Evolutionary conservation across 2,888 invertebrate genomes (phyloP), one percentile per base, ranked within the genome.

Genomic region (Philonicus albiceps): DNA sequence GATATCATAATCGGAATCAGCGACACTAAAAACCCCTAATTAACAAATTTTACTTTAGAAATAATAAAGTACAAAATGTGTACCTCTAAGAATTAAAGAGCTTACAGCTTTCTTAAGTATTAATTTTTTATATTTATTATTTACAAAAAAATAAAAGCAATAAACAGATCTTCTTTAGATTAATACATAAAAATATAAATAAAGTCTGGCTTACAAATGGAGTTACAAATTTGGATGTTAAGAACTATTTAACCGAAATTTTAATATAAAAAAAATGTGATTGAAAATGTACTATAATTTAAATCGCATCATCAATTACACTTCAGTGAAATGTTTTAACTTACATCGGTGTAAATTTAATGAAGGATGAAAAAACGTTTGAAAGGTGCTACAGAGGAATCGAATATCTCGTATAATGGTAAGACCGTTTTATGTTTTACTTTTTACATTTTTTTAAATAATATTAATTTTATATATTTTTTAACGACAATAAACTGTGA

Each of bases 351-450:
- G 22, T 19, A 80, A 37, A 80, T 49, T 80, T 80, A 22, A 53
- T 53, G n/a, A 80, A 80, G 11, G 5, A 80, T 80, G 80, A 80
- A 80, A 80, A 80, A 53, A 49, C 31, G 30, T 16, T 80, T 53
- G 49, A 80, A 27, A 27, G 19, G 13, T 43, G 40, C 40, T 30
- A 80, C 7, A 40, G 8, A 30, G 22, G 27, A 49, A 30, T 13
- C 22, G n/a, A 27, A 43, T 37, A 53, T n/a, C 27, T 49, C 49
- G 5, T 16, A 53, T 30, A 80, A 80, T 80, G 80, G 80, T 80
- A 80, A 80, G 80, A 37, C 3, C 0, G 0, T 37, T 37, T 37
- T 11, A 49, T 1, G 16, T 34, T 64, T 64, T 22, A 34, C 3
- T 31, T 31, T 74, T 31, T 2, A 74, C 22, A 31, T n/a, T 5